Evolutionary conservation across 1,140 invertebrate species (phyloP), one percentile per base, ranked within the genome.

Genomic region (Psilanteris sp.): DNA sequence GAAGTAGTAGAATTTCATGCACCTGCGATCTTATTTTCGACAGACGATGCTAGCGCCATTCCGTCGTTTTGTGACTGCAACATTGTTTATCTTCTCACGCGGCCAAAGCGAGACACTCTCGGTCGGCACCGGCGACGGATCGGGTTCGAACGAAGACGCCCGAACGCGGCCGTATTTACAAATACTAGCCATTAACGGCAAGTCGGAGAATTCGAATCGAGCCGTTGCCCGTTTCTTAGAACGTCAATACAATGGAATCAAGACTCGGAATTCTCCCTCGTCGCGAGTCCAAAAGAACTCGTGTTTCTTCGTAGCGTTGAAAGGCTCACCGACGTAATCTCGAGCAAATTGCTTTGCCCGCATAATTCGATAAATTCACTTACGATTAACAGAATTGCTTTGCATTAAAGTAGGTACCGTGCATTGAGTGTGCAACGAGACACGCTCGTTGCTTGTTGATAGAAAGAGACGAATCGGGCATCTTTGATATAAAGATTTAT

Each of bases 81-180:
- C 18, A 22, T 72, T 72, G 55, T 62, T 72, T 72, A 62, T 62
- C 14, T 62, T 59, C 54, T 62, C 29, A 50, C 11, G 39, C 48
- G 14, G 43, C 48, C 48, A 29, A 46, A 54, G 48, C 15, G 37
- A 71, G 26, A 22, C 50, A 67, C 11, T 55, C 15, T 7, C 16
- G 13, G 16, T 55, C 31, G 43, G 39, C 41, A 39, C 44, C 34
- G 43, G 29, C 32, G 36, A 59, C 13, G 43, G 11, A 11, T 57
- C 84, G 84, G 82, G 52, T 67, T 34, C 73, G 9, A 26, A 81
- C 83, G 83, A 85, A 81, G 54, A 34, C 48, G 55, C 72, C 55
- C 84, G 83, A 85, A 80, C 77, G 43, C 54, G 37, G 59, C 74
- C 54, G 74, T 87, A 86, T 86, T 86, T 86, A 87, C 83, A 86